A percentile compares a stretch with the other conserved stretches of the same genome.
Evolutionary conservation across 1,140 invertebrate species (phyloP).

Genomic region (Apolygus lucorum): DNA sequence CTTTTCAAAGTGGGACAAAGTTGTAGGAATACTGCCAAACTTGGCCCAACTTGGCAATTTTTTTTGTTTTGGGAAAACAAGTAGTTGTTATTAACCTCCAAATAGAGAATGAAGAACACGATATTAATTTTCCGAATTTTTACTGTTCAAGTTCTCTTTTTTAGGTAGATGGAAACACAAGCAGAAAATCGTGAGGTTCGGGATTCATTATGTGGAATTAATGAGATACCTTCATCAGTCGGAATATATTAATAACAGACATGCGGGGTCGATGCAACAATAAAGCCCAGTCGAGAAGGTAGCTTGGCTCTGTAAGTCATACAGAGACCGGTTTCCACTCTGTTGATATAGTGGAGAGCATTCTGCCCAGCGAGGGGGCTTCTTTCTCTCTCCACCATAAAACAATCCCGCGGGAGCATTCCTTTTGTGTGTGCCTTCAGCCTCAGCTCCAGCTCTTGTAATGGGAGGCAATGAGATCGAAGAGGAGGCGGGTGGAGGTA

Average conservation of each 20-base stretch:
- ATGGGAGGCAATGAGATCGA: constrained; percentile 3
- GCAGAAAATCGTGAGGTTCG: constrained; percentile 1
- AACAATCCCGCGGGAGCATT: constrained; percentile 8
- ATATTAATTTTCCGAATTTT: no score
- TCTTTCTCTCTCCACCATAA: not conserved
- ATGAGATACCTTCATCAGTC: constrained; percentile 9
- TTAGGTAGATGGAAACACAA: not conserved
- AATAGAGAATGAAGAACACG: no score
- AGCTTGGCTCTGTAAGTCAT: constrained; percentile 10
- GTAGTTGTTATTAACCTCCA: no score
- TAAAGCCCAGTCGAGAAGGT: not conserved
- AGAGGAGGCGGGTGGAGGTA: not conserved
- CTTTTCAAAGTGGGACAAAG: no score
- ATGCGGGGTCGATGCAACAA: not conserved
- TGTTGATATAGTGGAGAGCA: constrained; percentile 12
- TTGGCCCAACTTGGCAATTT: no score
- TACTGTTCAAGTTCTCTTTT: not conserved
- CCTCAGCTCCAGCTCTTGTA: no score
- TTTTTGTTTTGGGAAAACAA: no score
- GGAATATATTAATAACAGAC: constrained; percentile 7
- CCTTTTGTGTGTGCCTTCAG: constrained; percentile 3
- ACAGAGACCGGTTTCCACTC: not conserved
- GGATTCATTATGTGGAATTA: constrained; percentile 13
- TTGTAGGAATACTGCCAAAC: no score
- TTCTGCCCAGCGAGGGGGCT: constrained; percentile 14